Base-by-base conservation (phyloP, 2,113 vertebrate genomes). In the Archilochus colubris region DNA sequence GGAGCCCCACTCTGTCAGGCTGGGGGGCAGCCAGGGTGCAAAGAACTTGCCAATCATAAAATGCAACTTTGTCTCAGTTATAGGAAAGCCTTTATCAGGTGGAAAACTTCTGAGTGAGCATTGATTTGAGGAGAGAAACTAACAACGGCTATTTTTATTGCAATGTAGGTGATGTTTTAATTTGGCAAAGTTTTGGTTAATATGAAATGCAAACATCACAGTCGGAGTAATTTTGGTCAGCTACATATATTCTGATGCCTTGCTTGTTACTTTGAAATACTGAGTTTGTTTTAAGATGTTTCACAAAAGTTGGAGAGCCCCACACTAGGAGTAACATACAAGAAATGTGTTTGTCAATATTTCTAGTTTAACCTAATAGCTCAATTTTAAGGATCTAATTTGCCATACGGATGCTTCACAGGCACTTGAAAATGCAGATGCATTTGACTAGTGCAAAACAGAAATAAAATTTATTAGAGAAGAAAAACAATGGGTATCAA, bases 121-220 rank as follows among this genome's bases (percentile, higher is more conserved):
- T 74, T 94, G 96, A 77, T 90, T 93, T 70, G 80, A 91, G 76
- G 92, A 96, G 95, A 58, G 98, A 97, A 95, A 95, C 97, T 97
- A 95, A 98, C 97, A 98, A 98, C 98, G 95, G 87, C 92, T 92
- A 76, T 97, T 98, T 98, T 98, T 98, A 97, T 97, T 94, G 77
- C 16, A 36, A 43, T 4, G 24, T 78, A 91, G 83, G 83, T 30
- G 8, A 75, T 85, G 73, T 88, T 95, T 95, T 80, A 93, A 86
- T 53, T 62, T n/a, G 69, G 88, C 76, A 63, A 95, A 95, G 27
- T 90, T 96, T 92, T 87, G 76, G 62, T 79, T 91, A 46, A 85
- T 67, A 7, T 14, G 43, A 77, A 82, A 63, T 76, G 70, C 33
- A 88, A 86, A 54, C 15, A 31, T 33, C 20, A 44, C 14, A 3